Evolutionary conservation across 2,888 invertebrate genomes (phyloP).

Genomic region (Drosophila niveifrons): DNA sequence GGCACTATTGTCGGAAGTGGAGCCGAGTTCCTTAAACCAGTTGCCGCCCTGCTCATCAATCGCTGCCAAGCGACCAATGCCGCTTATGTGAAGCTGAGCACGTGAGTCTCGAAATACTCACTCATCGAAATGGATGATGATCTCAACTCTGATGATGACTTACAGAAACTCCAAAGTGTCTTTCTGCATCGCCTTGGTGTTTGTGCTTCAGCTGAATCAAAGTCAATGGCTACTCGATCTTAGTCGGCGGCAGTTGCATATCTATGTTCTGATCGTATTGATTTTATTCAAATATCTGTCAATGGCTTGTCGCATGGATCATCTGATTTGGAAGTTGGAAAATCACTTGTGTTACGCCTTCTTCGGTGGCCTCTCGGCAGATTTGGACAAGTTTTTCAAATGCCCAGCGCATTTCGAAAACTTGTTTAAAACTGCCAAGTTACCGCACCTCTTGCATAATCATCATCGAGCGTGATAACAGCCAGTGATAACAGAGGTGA

Average conservation of each 20-base stretch:
- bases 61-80: slow-evolving; percentile 57
- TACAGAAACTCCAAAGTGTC: slow-evolving; percentile 68
- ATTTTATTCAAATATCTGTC: slow-evolving; percentile 48
- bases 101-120: slow-evolving; percentile 47
- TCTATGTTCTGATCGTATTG: slow-evolving; percentile 44
- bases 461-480: background rate
- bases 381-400: slow-evolving; percentile 53
- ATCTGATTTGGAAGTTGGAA: slow-evolving; percentile 58
- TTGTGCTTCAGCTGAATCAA: slow-evolving; percentile 40
- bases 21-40: slow-evolving; percentile 65
- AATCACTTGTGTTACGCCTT: slow-evolving; percentile 54
- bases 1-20: slow-evolving; percentile 71
- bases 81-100: slow-evolving; percentile 64
- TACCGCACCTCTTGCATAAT: slow-evolving; percentile 27
- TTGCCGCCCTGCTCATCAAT: slow-evolving; percentile 62
- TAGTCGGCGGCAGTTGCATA: slow-evolving; percentile 34
- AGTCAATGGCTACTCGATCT: slow-evolving; percentile 39
- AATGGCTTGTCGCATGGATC: slow-evolving; percentile 52
- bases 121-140: slow-evolving; percentile 1
- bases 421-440: slow-evolving; percentile 52
- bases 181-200: slow-evolving; percentile 48
- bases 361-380: slow-evolving; percentile 65
- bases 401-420: slow-evolving; percentile 34
- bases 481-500: background rate
- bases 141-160: slow-evolving; percentile 14